phyloP scores from a whole-genome alignment of 2,888 invertebrate species.

The Xiphydria camelus region DNA sequence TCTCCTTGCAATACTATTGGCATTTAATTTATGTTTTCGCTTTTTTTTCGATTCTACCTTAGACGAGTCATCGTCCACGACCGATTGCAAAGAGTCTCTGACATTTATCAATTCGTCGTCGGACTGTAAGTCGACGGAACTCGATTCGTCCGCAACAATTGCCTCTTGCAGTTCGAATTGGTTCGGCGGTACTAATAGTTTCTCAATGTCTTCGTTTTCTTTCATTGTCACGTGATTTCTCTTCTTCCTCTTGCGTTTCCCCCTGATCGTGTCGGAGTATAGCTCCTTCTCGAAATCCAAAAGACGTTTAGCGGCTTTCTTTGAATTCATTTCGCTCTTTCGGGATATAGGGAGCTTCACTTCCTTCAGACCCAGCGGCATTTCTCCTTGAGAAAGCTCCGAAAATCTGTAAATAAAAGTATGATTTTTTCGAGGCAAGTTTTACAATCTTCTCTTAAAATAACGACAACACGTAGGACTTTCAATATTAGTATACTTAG shows the following conservation, averaged over 20 bases:
- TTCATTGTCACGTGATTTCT: too few species aligned
- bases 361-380: conserved; percentile 69
- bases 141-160: not conserved
- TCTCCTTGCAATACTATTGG: conserved; percentile 11
- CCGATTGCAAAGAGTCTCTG: too few species aligned
- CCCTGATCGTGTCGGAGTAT: conserved; percentile 36
- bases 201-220: conserved; percentile 52
- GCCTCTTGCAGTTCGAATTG: conserved; percentile 38
- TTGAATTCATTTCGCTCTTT: conserved; percentile 38
- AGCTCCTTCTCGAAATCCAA: conserved; percentile 62
- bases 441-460: too few species aligned
- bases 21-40: too few species aligned
- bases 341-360: conserved; percentile 49
- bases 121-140: conserved; percentile 2
- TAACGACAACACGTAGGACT: too few species aligned
- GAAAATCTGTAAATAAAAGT: conserved; percentile 63
- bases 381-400: conserved; percentile 64
- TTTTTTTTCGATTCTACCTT: conserved; percentile 8
- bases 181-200: conserved; percentile 57
- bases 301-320: conserved; percentile 55
- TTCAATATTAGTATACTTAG: too few species aligned
- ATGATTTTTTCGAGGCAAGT: too few species aligned
- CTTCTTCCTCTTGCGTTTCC: conserved; percentile 36
- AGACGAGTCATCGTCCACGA: conserved; percentile 6
- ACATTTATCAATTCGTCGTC: conserved; percentile 20